Evolutionary conservation across 2,797 vertebrate genomes (phyloP), one percentile per base, ranked within the genome.

Genomic region (Kryptolebias ocellatus): DNA sequence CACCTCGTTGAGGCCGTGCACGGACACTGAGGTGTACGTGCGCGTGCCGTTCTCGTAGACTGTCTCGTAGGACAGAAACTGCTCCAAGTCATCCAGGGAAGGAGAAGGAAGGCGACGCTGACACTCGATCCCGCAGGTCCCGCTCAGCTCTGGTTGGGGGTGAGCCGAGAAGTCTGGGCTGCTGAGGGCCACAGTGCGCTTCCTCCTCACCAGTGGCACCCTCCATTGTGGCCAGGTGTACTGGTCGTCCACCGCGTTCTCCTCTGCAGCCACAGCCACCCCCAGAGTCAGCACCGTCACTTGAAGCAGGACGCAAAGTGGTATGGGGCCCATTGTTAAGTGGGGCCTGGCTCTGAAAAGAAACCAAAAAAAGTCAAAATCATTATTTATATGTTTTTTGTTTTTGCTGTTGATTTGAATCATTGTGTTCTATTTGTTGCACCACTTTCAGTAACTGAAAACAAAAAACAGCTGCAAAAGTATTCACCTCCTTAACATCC

Each of bases 1-100:
- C 15, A 64, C 80, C 55, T 89, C 81, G 1, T 76, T 81, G 53
- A 89, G 76, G 17, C 89, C 89, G 67, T 92, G 90, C 49, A 94
- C 56, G 5, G 87, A 93, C 42, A 90, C 68, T 0, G 94, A 95
- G 59, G 98, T 99, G 61, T 93, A 88, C 0, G 95, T 98, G 66
- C 98, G 94, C 0, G 96, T 95, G 20, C 98, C 97, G 0, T 99
- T 99, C 72, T 97, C 96, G 37, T 96, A 99, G 67, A 98, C 74
- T 0, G 97, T 99, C 88, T 99, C 97, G 0, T 96, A 99, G 44
- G 97, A 96, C n/a, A 99, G 91, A 64, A 95, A 86, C 28, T 95
- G 85, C 89, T 98, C 96, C 87, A 98, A 80, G 64, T 96, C 95
- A 3, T 92, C 79, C 64, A 96, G 77, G 34, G 92, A 95, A 37